phyloP scores from a whole-genome alignment of 1,140 invertebrate genomes.

The Coenobita brevimanus region DNA sequence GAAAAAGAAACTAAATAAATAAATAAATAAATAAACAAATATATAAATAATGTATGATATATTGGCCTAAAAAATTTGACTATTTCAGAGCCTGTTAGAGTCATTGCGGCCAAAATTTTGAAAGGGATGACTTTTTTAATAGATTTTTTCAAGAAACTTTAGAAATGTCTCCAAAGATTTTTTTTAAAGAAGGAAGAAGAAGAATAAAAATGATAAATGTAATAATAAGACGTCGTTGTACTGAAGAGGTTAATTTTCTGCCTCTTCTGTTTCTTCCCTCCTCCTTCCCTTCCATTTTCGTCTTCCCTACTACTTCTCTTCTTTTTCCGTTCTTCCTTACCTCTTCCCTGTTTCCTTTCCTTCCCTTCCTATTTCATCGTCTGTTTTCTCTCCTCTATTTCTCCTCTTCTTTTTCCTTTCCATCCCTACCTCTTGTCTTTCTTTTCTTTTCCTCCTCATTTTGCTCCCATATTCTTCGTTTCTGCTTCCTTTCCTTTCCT shows the following conservation, averaged over 20 bases:
- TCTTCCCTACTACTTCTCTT: background rate
- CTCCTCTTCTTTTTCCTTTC: background rate
- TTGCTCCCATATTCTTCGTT: background rate
- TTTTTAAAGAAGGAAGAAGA: background rate
- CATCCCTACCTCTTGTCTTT: too few relatives aligned
- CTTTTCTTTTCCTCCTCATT: background rate
- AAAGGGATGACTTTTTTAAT: too few relatives aligned
- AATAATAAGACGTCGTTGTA: background rate
- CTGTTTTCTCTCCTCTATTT: background rate
- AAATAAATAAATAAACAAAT: too few relatives aligned
- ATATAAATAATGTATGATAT: too few relatives aligned
- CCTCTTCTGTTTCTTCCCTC: background rate
- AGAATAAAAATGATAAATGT: background rate
- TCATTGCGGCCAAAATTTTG: too few relatives aligned
- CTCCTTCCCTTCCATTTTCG: background rate
- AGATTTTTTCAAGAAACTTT: background rate
- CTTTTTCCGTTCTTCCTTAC: background rate
- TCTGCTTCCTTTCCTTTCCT: conserved; percentile 2
- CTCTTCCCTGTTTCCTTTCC: background rate
- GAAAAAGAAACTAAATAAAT: too few relatives aligned
- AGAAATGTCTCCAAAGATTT: background rate
- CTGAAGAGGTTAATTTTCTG: background rate
- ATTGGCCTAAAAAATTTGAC: too few relatives aligned
- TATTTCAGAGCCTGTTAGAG: too few relatives aligned
- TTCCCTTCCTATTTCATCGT: background rate